Evolutionary conservation across 2,888 invertebrate species (phyloP), one percentile per base, ranked within the genome.

Genomic region (Scaptomyza parva): DNA sequence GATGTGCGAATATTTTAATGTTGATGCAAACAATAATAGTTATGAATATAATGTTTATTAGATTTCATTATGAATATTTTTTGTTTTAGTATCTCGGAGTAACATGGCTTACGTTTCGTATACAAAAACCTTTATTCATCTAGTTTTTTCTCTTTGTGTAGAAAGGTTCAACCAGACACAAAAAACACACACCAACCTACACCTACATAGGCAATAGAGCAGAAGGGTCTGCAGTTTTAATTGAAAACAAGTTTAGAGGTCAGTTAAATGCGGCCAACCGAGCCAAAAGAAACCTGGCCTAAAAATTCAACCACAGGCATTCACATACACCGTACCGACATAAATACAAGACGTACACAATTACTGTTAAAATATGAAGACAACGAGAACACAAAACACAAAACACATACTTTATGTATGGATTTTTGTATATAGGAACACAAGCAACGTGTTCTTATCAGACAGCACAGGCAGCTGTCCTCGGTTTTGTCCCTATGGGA

Each of bases 231-330:
- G 61, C 76, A 76, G 48, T 78, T 72, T 81, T 85, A 82, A 82
- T 82, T 87, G 82, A 87, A 82, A 85, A 81, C 70, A 66, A 70
- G 82, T 87, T 81, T 73, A 87, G 76, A 82, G 87, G 85, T 87
- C 82, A 78, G 55, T 62, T 65, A 61, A 72, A 81, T 70, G 74
- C 65, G 76, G 78, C 70, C 40, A 70, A 52, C 55, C 55, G 22
- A 48, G 52, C 26, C 14, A 30, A 8, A 35, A 50, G 54, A 40
- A 76, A 68, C 67, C 54, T 74, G 61, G 52, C 53, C 61, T 14
- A 14, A 37, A 59, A 57, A 58, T 62, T 53, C 37, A 77, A 65
- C 43, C 18, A 55, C 54, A 58, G 54, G n/a, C n/a, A 59, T 63
- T 40, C 67, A 8, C 14, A 11, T 40, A 40, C 20, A 20, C n/a